Conservation (phyloP, 1,140 invertebrate genomes). For the Drosophila parvula region DNA sequence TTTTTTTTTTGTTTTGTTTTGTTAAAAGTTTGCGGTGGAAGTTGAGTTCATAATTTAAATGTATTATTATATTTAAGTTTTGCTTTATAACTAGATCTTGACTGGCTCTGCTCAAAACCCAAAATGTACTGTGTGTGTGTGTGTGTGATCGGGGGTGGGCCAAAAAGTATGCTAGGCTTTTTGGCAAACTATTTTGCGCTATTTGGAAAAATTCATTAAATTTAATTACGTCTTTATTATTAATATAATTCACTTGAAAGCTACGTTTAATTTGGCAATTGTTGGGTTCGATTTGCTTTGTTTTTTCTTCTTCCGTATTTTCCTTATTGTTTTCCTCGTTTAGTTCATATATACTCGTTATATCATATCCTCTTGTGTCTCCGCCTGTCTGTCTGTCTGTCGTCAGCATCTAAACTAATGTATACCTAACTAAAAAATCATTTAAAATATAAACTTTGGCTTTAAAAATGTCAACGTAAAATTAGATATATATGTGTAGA, state of each 20-base stretch:
- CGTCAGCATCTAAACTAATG: slow-evolving; percentile 65
- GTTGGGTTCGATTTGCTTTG: slow-evolving; percentile 81
- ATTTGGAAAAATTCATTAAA: slow-evolving; percentile 60
- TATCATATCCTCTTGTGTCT: slow-evolving; percentile 35
- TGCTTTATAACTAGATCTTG: slow-evolving; percentile 69
- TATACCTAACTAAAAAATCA: slow-evolving; percentile 75
- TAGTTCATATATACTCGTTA: slow-evolving; percentile 26
- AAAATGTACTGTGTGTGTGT: slow-evolving; percentile 50
- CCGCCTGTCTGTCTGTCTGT: slow-evolving; percentile 11
- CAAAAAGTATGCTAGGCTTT: slow-evolving; percentile 62
- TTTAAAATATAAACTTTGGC: slow-evolving; percentile 80
- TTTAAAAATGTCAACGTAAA: slow-evolving; percentile 82
- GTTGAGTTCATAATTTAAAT: slow-evolving; percentile 80
- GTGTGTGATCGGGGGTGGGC: slow-evolving; percentile 46
- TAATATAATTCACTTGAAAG: slow-evolving; percentile 77
- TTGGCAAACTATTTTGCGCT: slow-evolving; percentile 56
- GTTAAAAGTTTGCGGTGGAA: slow-evolving; percentile 78
- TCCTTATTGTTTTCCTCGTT: slow-evolving; percentile 39
- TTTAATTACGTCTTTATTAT: slow-evolving; percentile 79
- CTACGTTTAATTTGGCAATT: slow-evolving; percentile 84
- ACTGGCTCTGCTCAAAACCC: slow-evolving; percentile 65
- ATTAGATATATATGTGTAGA: slow-evolving; percentile 28
- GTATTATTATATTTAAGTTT: slow-evolving; percentile 73
- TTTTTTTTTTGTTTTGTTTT: slow-evolving; percentile 54
- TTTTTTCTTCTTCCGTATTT: slow-evolving; percentile 39